Evolutionary conservation across 2,797 vertebrate genomes (phyloP).

Genomic region (Acanthis flammea): DNA sequence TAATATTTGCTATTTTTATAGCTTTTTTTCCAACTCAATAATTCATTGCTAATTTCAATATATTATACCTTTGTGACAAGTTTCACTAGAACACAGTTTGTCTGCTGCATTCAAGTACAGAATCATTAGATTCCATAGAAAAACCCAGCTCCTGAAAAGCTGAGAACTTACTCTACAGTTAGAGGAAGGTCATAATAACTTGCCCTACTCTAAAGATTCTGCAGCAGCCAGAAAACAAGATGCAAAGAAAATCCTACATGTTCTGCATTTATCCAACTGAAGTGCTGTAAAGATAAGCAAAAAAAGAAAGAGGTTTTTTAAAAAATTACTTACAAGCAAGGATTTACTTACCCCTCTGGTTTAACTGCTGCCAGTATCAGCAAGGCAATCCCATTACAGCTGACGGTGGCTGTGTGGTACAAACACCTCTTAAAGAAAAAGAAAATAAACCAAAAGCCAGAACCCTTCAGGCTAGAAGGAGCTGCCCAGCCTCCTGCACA

Average conservation of each 20-base stretch:
- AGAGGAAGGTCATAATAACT: not conserved
- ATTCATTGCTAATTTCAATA: not conserved
- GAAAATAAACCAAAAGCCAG: not conserved
- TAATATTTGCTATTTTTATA: not conserved
- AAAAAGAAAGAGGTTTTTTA: accelerated
- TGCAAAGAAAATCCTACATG: not conserved
- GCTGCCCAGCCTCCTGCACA: not conserved
- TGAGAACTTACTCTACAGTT: not conserved
- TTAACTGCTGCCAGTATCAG: not conserved
- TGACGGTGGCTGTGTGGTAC: not conserved
- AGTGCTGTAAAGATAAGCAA: not conserved
- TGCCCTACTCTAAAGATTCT: not conserved
- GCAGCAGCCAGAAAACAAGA: not conserved
- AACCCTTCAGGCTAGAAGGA: not conserved
- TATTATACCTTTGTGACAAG: not conserved
- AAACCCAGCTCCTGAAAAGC: not conserved
- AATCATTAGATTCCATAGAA: not conserved
- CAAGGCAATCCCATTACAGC: not conserved
- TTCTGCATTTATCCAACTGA: not conserved
- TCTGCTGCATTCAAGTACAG: not conserved
- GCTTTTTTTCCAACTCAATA: not conserved
- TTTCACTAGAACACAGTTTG: not conserved
- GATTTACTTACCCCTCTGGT: not conserved
- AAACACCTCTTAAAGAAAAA: not conserved
- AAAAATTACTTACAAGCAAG: not conserved